Evolutionary conservation across 1,140 invertebrate species (phyloP).

Genomic region (Zaprionus inermis): DNA sequence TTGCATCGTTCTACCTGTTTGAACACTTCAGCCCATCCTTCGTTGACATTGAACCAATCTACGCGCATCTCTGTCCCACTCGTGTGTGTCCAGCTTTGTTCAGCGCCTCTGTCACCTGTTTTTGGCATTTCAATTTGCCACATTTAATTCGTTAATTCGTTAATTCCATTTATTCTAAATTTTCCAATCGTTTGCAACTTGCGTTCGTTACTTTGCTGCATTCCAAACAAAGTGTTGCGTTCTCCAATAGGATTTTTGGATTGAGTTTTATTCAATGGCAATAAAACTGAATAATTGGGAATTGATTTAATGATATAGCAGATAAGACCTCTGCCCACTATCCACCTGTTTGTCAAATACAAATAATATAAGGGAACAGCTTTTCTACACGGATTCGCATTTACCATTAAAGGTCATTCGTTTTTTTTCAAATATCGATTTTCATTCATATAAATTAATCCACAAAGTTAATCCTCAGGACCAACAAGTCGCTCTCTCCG

Average conservation of each 20-base stretch:
- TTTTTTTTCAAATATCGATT: not conserved
- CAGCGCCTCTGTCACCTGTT: not conserved
- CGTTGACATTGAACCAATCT: not conserved
- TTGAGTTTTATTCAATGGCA: not conserved
- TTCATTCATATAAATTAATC: not conserved
- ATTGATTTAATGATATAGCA: too few species aligned
- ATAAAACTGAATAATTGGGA: not conserved
- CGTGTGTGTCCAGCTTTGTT: not conserved
- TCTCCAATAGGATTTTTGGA: not conserved
- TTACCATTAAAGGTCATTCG: not conserved
- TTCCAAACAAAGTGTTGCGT: not conserved
- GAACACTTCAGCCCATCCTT: not conserved
- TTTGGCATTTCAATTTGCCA: constrained; percentile 15
- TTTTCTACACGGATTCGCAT: not conserved
- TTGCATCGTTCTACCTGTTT: not conserved
- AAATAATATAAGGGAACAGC: too few species aligned
- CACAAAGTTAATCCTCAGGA: not conserved
- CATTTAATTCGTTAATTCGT: too few species aligned
- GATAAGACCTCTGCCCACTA: too few species aligned
- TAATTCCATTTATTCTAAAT: constrained; percentile 6
- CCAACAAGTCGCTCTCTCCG: not conserved
- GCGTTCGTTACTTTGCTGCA: constrained; percentile 2
- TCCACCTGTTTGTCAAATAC: too few species aligned
- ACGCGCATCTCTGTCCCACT: not conserved
- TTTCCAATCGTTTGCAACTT: not conserved